A percentile compares a stretch with the other conserved stretches of the same genome.
Conservation (phyloP, 2,113 vertebrate species). For the Albula goreensis region DNA sequence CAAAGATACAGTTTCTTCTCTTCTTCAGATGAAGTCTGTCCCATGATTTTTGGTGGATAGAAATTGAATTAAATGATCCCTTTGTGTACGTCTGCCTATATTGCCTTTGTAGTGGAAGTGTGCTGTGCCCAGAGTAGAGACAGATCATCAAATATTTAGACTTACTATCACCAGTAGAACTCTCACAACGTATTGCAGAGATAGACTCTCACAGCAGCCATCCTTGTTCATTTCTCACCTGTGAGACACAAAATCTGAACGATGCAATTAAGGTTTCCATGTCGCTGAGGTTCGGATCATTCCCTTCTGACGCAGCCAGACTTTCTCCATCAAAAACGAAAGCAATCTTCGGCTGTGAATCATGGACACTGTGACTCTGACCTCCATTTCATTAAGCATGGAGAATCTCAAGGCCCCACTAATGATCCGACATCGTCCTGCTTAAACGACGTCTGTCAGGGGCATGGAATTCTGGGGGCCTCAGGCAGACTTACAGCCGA, state of each 20-base stretch:
- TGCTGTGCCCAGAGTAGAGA: no score
- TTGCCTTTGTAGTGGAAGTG: no score
- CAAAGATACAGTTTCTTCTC: no score
- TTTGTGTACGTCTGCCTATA: no score
- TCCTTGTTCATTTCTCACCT: neutral
- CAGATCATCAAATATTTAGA: no score
- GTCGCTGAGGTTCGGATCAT: neutral
- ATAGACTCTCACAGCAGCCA: neutral
- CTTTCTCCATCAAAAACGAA: neutral
- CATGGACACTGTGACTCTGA: neutral
- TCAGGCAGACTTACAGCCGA: neutral
- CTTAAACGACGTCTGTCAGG: neutral
- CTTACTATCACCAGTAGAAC: no score
- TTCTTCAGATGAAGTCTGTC: no score
- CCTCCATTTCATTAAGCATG: neutral
- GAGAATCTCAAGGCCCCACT: neutral
- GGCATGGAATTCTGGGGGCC: neutral
- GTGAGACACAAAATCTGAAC: neutral
- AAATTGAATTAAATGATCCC: no score
- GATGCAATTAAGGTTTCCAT: neutral
- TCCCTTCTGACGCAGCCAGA: neutral
- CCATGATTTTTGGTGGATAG: neutral
- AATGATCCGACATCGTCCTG: neutral
- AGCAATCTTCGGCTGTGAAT: neutral
- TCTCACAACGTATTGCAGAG: neutral